These are phyloP conservation scores for Laticauda colubrina DNA, from an alignment of 2,113 vertebrate species.

Conservation along the genomic window DNA sequence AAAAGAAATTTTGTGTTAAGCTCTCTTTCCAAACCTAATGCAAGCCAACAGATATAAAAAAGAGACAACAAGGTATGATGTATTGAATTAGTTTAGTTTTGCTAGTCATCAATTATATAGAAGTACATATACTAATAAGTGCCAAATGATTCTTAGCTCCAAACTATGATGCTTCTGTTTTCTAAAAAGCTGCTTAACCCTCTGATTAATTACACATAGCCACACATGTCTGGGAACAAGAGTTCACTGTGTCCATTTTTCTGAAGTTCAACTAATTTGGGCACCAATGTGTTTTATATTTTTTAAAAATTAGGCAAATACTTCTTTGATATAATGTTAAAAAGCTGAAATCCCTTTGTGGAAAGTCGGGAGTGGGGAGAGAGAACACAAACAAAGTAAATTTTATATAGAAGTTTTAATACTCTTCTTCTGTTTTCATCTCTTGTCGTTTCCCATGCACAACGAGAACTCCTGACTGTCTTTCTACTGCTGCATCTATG, in stretches of 20 bases:
- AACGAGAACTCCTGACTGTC: conserved; percentile 11
- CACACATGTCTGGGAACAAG: neutral
- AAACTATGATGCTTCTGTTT: neutral
- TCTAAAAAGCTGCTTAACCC: neutral
- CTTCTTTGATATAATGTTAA: neutral
- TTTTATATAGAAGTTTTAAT: conserved; percentile 34
- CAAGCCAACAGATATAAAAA: neutral
- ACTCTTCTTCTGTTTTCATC: conserved; percentile 42
- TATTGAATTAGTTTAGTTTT: neutral
- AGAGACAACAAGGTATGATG: neutral
- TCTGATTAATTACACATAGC: neutral
- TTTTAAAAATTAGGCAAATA: conserved; percentile 5
- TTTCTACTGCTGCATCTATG: neutral
- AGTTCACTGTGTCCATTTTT: conserved; percentile 9
- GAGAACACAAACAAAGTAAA: conserved; percentile 26
- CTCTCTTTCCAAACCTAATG: neutral
- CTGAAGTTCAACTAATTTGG: neutral
- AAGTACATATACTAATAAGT: neutral
- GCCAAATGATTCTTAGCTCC: neutral
- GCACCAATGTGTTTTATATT: conserved; percentile 9
- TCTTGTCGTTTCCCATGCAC: conserved; percentile 54
- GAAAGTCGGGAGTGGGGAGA: neutral
- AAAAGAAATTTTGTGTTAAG: neutral
- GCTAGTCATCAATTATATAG: neutral
- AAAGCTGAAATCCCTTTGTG: neutral